Evolutionary conservation across 2,113 vertebrate genomes (phyloP), one percentile per base, ranked within the genome.

Genomic region (Phocoena phocoena): DNA sequence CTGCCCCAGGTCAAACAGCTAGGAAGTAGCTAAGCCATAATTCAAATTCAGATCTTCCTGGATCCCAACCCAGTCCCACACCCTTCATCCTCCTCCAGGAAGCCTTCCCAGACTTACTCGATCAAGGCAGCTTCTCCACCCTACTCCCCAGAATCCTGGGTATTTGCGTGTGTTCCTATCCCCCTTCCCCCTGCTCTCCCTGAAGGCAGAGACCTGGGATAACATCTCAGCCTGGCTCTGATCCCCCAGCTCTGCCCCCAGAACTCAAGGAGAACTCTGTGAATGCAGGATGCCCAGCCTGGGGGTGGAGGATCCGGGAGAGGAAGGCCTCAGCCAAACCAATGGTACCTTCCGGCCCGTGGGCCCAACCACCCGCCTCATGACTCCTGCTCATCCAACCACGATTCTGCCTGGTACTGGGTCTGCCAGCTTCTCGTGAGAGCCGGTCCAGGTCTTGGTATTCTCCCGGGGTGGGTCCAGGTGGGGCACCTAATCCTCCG

Each of bases 401-500:
- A 6, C 65, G 26, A 6, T 76, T 95, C 76, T 1, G 25, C 83
- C n/a, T 28, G 76, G 41, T 50, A 1, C 70, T 17, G 15, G 84
- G 71, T 33, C 31, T 58, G 87, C 85, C 55, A 31, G 60, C 84
- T 96, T 77, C 76, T 82, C 76, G 21, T 8, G 3, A 44, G 95
- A 53, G 82, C 73, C 5, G 1, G 77, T 79, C 62, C 26, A 20
- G 62, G 28, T 60, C 86, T 60, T 62, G 96, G 87, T 71, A 73
- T 83, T 96, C 81, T 41, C 80, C 84, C 1, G 7, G 95, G 95
- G 50, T 96, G 93, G 74, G 96, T 92, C 88, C 70, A 96, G 96
- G 96, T 90, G 81, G 84, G 96, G 95, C 90, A 36, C 33, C 60
- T 97, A 93, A 94, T 93, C 96, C 96, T 71, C 44, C 65, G 93